phyloP scores from a whole-genome alignment of 1,140 invertebrate species.

The Colletes gigas region DNA sequence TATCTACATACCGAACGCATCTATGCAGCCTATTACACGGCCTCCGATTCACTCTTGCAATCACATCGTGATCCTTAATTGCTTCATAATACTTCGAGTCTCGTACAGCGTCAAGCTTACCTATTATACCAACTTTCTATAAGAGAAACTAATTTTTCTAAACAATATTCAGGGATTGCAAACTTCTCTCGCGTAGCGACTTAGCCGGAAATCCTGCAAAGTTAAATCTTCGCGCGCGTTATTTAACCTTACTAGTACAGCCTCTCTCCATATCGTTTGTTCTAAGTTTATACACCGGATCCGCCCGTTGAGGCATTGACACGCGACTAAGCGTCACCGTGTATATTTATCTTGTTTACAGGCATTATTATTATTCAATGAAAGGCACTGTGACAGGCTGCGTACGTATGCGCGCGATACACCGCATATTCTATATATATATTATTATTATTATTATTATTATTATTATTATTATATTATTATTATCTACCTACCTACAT shows the following conservation, averaged over 20 bases:
- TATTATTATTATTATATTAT: constrained; percentile 39
- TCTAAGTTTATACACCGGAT: not conserved
- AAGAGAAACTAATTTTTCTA: no score
- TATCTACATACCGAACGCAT: constrained; percentile 58
- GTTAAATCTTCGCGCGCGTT: not conserved
- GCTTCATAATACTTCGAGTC: not conserved
- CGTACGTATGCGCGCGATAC: constrained; percentile 39
- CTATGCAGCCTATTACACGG: constrained; percentile 66
- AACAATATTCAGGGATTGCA: no score
- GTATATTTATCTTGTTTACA: not conserved
- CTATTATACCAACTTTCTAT: no score
- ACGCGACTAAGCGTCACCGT: not conserved
- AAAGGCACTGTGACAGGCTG: constrained; percentile 49
- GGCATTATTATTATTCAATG: not conserved
- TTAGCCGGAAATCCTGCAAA: not conserved
- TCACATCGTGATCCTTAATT: not conserved
- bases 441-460: constrained; percentile 53
- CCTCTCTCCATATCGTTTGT: not conserved
- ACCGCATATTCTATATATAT: constrained; percentile 68
- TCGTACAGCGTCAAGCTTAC: no score
- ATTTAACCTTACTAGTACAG: not conserved
- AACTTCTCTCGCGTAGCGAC: no score
- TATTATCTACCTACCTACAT: constrained; percentile 64
- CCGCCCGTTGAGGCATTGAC: not conserved
- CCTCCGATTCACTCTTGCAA: not conserved